A percentile compares a stretch with the other conserved stretches of the same genome.
Evolutionary conservation across 1,140 invertebrate species (phyloP).

Genomic region (Zaprionus tsacasi): DNA sequence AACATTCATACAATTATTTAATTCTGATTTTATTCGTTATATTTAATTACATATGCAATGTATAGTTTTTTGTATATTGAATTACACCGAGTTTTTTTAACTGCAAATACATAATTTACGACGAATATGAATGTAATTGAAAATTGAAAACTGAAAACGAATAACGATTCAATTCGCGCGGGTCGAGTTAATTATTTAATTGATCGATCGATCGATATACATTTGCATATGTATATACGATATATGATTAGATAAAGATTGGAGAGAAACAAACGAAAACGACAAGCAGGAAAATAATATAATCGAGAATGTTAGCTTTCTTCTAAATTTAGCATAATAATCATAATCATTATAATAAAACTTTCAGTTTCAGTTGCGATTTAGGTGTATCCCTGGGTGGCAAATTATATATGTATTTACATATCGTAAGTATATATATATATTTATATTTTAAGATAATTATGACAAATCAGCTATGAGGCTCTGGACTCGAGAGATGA

Average conservation of each 20-base stretch:
- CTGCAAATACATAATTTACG: slow-evolving; percentile 14
- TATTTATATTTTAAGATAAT: slow-evolving; percentile 1
- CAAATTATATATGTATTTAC: slow-evolving; percentile 27
- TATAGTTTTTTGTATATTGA: slow-evolving; percentile 36
- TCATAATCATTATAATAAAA: slow-evolving; percentile 39
- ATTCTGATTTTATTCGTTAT: slow-evolving; percentile 48
- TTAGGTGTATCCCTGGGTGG: slow-evolving; percentile 37
- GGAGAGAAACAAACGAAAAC: slow-evolving; percentile 2
- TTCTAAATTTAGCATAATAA: slow-evolving; percentile 27
- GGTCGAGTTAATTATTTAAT: background rate
- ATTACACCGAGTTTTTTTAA: slow-evolving; percentile 29
- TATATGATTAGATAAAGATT: background rate
- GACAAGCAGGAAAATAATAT: background rate
- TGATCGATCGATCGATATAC: background rate
- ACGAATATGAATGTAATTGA: slow-evolving; percentile 14
- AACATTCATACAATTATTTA: slow-evolving; percentile 78
- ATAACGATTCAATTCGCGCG: background rate
- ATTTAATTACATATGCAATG: slow-evolving; percentile 69
- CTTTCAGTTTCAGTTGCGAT: slow-evolving; percentile 4
- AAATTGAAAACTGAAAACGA: slow-evolving; percentile 1
- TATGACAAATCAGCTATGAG: background rate
- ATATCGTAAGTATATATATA: background rate
- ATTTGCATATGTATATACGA: background rate
- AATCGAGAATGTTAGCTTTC: background rate
- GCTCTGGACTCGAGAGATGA: background rate